phyloP scores from a whole-genome alignment of 30 jellyfish, hydroid and myxozoan species.

The Hydractinia symbiolongicarpus region DNA sequence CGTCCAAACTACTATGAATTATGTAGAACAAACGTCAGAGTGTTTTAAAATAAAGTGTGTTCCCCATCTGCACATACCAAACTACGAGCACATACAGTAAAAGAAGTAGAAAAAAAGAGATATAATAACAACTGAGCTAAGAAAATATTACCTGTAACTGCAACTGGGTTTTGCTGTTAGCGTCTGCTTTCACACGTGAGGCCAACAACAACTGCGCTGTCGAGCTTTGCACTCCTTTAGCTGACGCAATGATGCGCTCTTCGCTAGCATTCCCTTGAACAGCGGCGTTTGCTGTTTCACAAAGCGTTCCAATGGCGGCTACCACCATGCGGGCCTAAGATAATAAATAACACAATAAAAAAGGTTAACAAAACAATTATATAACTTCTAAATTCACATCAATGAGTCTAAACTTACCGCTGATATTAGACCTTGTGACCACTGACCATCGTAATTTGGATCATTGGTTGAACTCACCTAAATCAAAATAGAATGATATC shows the following conservation, averaged over 20 bases:
- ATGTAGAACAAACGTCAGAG: neutral
- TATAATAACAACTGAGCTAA: neutral
- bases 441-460: slow-evolving; percentile 92
- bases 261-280: slow-evolving; percentile 98
- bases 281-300: slow-evolving; percentile 99
- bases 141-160: slow-evolving; percentile 62
- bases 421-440: slow-evolving; percentile 99
- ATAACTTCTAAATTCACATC: neutral
- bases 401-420: slow-evolving; percentile 56
- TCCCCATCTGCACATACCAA: neutral
- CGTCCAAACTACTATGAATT: neutral
- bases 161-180: slow-evolving; percentile 83
- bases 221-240: slow-evolving; percentile 92
- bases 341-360: neutral
- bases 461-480: slow-evolving; percentile 34
- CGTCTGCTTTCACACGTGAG: slow-evolving; percentile 97
- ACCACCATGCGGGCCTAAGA: slow-evolving; percentile 97
- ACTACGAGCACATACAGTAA: neutral
- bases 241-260: slow-evolving; percentile 96
- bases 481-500: neutral
- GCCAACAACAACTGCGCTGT: slow-evolving; percentile 98
- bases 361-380: neutral
- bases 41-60: neutral
- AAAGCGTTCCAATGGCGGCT: slow-evolving; percentile 93
- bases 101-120: neutral